Evolutionary conservation across 2,797 vertebrate species (phyloP).

Genomic region (Hirundo rustica): DNA sequence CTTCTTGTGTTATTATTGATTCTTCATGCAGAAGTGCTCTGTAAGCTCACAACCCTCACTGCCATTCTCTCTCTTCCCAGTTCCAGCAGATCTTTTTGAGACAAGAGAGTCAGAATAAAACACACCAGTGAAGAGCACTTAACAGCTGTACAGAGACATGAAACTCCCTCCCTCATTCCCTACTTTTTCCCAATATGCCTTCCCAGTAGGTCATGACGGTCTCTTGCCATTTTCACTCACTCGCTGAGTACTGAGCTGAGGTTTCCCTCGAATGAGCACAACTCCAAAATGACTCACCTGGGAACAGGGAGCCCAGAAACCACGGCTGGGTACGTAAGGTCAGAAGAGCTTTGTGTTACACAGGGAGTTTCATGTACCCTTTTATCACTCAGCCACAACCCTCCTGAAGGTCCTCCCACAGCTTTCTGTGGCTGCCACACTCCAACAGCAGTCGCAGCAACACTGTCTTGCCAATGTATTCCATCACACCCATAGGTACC

Average conservation of each 20-base stretch:
- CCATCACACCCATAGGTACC: background rate
- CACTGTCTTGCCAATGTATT: background rate
- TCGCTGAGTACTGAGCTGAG: background rate
- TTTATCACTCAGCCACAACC: background rate
- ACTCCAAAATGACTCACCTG: background rate
- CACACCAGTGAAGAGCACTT: background rate
- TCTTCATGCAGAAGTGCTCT: background rate
- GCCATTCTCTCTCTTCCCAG: background rate
- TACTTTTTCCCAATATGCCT: background rate
- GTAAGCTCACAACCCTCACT: background rate
- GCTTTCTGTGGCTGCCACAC: background rate
- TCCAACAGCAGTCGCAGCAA: background rate
- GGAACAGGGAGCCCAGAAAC: background rate
- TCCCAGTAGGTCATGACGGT: background rate
- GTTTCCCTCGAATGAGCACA: background rate
- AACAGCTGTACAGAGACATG: background rate
- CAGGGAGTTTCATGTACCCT: background rate
- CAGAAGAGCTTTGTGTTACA: background rate
- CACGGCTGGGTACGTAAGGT: rapidly evolving
- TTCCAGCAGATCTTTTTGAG: background rate
- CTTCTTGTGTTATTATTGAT: background rate
- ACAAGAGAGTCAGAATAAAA: background rate
- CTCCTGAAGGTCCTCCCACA: background rate
- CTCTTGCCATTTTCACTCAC: background rate
- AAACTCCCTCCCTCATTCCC: background rate